Percentiles rank a stretch among this genome's conserved stretches.
These are phyloP conservation scores for Argyra leucocephala DNA, from an alignment of 2,888 invertebrate species.

Conservation along the genomic window DNA sequence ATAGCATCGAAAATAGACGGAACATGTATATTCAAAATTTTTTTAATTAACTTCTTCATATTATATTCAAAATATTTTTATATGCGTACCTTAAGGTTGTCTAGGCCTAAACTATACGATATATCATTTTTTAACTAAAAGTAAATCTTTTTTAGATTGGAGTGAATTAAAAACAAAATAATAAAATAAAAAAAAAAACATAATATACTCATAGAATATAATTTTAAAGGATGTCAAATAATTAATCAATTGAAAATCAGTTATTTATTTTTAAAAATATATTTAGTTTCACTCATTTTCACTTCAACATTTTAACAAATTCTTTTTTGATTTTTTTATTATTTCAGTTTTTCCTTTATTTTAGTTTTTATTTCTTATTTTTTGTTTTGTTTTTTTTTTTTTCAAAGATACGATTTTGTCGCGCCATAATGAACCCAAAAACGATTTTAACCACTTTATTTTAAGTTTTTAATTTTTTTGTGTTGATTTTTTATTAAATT, in stretches of 20 bases:
- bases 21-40: too few relatives aligned
- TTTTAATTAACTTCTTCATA: too few relatives aligned
- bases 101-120: too few relatives aligned
- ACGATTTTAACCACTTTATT: neutral
- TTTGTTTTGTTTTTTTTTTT: neutral
- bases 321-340: too few relatives aligned
- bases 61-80: too few relatives aligned
- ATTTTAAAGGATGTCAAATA: conserved; percentile 6
- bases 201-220: neutral
- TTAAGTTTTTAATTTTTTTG: neutral
- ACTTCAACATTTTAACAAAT: neutral
- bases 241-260: conserved; percentile 4
- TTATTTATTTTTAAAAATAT: neutral
- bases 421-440: neutral
- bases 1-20: too few relatives aligned
- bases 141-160: neutral
- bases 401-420: neutral
- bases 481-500: neutral
- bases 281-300: neutral
- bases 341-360: too few relatives aligned
- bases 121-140: too few relatives aligned
- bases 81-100: too few relatives aligned
- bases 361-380: neutral
- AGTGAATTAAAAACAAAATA: neutral
- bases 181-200: neutral